phyloP scores from a whole-genome alignment of 2,113 vertebrate genomes.

The Lamprotornis superbus region DNA sequence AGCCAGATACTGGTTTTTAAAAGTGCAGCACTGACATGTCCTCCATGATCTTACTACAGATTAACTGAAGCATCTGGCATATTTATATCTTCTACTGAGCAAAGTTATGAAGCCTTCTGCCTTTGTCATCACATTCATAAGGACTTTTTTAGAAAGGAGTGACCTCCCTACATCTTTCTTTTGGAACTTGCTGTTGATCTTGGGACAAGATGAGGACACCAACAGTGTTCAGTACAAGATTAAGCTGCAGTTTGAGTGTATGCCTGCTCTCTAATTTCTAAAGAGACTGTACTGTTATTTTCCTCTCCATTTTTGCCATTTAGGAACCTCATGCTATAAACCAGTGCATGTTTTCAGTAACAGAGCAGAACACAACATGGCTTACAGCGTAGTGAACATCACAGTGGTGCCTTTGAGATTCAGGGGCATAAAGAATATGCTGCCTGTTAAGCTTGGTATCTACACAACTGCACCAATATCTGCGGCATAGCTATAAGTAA shows the following conservation, averaged over 20 bases:
- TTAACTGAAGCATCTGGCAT: not conserved
- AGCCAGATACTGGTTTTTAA: not conserved
- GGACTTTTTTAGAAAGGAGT: not conserved
- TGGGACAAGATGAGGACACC: not conserved
- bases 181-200: not conserved
- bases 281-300: not conserved
- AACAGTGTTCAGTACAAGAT: not conserved
- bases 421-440: not conserved
- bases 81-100: not conserved
- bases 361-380: not conserved
- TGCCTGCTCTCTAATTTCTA: not conserved
- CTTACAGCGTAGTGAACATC: not conserved
- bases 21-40: accelerated
- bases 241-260: not conserved
- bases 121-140: not conserved
- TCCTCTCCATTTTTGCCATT: not conserved
- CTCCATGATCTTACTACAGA: not conserved
- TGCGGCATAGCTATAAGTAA: not conserved
- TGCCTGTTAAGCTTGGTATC: not conserved
- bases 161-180: not conserved
- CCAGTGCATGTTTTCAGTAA: accelerated
- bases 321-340: not conserved
- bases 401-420: not conserved
- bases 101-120: not conserved
- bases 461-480: not conserved